Evolutionary conservation across 2,113 vertebrate species (phyloP).

Genomic region (Eolophus roseicapilla): DNA sequence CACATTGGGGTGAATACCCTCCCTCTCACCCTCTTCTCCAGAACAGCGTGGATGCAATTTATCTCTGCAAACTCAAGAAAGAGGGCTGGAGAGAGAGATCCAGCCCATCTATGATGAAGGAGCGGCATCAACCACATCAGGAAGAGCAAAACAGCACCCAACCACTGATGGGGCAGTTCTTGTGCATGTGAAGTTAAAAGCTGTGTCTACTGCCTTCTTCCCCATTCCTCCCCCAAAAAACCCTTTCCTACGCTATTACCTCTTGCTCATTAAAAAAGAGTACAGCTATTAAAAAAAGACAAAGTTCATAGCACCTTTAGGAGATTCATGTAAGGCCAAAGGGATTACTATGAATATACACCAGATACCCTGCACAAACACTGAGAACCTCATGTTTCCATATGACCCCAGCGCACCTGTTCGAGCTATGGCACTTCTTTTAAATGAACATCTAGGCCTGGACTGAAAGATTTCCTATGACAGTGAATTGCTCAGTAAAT

Average conservation of each 20-base stretch:
- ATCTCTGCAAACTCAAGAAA: neutral
- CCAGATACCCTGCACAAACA: neutral
- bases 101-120: neutral
- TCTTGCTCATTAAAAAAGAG: neutral
- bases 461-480: neutral
- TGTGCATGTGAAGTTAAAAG: neutral
- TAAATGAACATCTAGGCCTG: neutral
- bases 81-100: neutral
- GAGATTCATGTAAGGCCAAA: neutral
- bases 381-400: neutral
- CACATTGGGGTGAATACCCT: rapidly evolving
- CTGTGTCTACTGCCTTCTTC: neutral
- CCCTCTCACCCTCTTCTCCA: neutral
- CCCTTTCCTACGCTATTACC: neutral
- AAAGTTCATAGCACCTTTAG: neutral
- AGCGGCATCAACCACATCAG: neutral
- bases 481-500: neutral
- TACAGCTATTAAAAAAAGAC: neutral
- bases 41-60: neutral
- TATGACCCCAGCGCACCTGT: neutral
- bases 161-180: neutral
- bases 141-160: neutral
- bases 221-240: rapidly evolving
- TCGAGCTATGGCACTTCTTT: neutral
- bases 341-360: neutral